A percentile compares a stretch with the other conserved stretches of the same genome.
phyloP scores from a whole-genome alignment of 2,113 vertebrate genomes.

The Vombatus ursinus region DNA sequence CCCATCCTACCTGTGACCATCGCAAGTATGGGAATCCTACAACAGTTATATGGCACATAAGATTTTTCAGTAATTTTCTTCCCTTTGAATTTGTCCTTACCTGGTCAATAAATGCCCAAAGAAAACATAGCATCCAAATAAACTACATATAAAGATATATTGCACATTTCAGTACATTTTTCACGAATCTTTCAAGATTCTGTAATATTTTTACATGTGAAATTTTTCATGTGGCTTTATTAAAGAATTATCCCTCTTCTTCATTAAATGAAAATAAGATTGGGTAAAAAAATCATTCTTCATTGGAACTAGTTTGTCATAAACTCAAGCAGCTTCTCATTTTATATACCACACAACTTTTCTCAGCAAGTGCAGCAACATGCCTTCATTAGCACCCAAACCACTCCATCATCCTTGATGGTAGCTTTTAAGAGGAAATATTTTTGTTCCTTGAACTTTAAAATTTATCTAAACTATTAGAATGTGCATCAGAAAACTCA shows the following conservation, averaged over 20 bases:
- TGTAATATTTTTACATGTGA: background rate
- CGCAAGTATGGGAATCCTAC: background rate
- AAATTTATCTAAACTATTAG: background rate
- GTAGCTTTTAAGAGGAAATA: background rate
- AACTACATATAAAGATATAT: background rate
- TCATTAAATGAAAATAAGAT: background rate
- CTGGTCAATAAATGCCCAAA: background rate
- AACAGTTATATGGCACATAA: background rate
- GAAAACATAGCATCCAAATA: constrained; percentile 1
- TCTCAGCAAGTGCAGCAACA: background rate
- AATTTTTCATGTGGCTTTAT: constrained; percentile 1
- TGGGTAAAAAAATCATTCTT: background rate
- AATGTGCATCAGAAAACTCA: background rate
- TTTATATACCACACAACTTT: accelerated
- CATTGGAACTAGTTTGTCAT: background rate
- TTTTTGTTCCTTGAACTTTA: background rate
- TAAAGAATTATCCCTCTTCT: background rate
- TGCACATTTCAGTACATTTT: background rate
- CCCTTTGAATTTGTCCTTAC: background rate
- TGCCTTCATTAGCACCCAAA: background rate
- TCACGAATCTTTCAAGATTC: background rate
- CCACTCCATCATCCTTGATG: background rate
- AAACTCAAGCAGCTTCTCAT: background rate
- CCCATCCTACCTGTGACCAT: background rate
- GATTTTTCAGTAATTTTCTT: background rate